Evolutionary conservation across 2,888 invertebrate genomes (phyloP).

Genomic region (Yponomeuta evonymella): DNA sequence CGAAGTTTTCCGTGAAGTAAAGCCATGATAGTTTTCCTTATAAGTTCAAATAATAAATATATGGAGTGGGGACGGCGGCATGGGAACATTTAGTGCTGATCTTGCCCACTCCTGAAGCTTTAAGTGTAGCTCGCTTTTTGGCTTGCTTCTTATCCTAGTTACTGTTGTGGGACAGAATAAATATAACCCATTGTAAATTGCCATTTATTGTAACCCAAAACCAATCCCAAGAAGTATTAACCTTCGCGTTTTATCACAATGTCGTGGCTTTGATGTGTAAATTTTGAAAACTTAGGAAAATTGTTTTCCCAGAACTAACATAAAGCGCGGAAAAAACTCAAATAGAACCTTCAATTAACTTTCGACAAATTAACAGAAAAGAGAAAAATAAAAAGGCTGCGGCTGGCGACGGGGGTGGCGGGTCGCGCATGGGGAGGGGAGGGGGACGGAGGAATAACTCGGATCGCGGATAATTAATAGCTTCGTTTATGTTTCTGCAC

Average conservation of each 20-base stretch:
- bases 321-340: background rate
- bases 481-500: conserved; percentile 75
- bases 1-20: too few species aligned
- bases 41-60: too few species aligned
- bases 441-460: conserved; percentile 58
- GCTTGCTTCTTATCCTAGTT: too few species aligned
- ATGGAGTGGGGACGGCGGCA: too few species aligned
- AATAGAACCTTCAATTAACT: conserved; percentile 57
- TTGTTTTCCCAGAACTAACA: background rate
- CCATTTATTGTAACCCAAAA: background rate
- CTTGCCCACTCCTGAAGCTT: too few species aligned
- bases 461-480: conserved; percentile 73
- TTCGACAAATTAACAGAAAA: conserved; percentile 57
- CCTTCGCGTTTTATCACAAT: background rate
- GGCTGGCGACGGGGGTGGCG: conserved; percentile 19
- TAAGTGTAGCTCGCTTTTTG: too few species aligned
- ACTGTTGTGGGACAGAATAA: background rate
- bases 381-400: conserved; percentile 49
- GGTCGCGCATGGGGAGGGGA: conserved; percentile 28
- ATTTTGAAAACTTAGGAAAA: background rate
- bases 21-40: too few species aligned
- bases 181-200: background rate
- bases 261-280: background rate
- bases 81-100: too few species aligned
- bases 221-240: background rate